Evolutionary conservation across 2,797 vertebrate genomes (phyloP).

Genomic region (Gastrophryne carolinensis): DNA sequence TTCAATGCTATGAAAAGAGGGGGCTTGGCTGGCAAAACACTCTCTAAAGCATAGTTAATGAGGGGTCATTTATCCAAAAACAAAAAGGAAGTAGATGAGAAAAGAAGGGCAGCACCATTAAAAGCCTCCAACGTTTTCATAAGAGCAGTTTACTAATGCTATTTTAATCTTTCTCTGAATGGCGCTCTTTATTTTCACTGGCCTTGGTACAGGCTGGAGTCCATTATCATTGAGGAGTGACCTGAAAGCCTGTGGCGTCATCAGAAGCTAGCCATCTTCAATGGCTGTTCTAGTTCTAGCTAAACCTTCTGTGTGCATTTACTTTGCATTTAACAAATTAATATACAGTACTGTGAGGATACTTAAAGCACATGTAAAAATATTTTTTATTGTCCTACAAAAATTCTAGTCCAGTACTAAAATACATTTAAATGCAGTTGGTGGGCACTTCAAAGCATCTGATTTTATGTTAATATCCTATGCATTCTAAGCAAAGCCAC

Average conservation of each 20-base stretch:
- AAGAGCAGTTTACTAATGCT: slow-evolving; percentile 4
- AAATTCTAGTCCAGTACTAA: too few relatives aligned
- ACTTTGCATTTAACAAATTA: too few relatives aligned
- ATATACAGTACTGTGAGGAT: too few relatives aligned
- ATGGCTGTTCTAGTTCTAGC: too few relatives aligned
- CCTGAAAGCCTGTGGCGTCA: not conserved
- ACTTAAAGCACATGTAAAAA: too few relatives aligned
- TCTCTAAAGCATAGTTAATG: slow-evolving; percentile 61
- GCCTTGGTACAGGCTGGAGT: not conserved
- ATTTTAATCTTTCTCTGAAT: slow-evolving; percentile 16
- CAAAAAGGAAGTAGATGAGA: not conserved
- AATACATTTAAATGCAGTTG: too few relatives aligned
- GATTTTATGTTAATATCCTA: too few relatives aligned
- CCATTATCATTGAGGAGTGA: not conserved
- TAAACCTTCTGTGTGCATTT: not conserved
- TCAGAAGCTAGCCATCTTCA: not conserved
- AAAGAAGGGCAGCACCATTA: not conserved
- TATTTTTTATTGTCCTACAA: too few relatives aligned
- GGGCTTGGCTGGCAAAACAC: slow-evolving; percentile 64
- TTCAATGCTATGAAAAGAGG: slow-evolving; percentile 61
- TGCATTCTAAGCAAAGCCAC: too few relatives aligned
- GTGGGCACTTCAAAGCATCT: too few relatives aligned
- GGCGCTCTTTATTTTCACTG: not conserved
- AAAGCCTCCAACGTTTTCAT: slow-evolving; percentile 22
- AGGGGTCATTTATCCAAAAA: slow-evolving; percentile 53